phyloP scores from a whole-genome alignment of 2,797 vertebrate species.

The Neomorphus geoffroyi region DNA sequence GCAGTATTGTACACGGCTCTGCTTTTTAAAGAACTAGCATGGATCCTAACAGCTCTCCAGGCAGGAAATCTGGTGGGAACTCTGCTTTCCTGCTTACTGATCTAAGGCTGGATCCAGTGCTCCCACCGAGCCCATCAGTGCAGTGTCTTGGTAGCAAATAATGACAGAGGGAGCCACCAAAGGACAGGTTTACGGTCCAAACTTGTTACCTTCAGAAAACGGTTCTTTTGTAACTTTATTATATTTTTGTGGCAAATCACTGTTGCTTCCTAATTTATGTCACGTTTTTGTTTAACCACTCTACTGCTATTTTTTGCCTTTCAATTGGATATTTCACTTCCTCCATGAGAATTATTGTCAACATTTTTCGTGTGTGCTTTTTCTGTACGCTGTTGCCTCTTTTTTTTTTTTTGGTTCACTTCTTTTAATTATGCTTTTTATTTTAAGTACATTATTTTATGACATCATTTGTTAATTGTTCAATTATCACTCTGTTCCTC shows the following conservation, averaged over 20 bases:
- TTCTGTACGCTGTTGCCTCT: background rate
- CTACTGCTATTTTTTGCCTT: background rate
- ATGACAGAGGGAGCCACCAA: conserved; percentile 37
- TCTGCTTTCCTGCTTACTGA: conserved; percentile 56
- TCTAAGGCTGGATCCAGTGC: background rate
- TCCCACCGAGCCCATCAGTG: conserved; percentile 59
- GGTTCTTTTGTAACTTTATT: background rate
- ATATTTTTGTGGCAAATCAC: conserved; percentile 21
- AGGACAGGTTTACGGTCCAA: background rate
- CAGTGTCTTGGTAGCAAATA: conserved; percentile 28
- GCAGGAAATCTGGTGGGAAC: conserved; percentile 42
- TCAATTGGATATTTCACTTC: conserved; percentile 3
- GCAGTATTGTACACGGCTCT: conserved; percentile 47
- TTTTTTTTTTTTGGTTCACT: conserved; percentile 26
- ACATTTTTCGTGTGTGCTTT: background rate
- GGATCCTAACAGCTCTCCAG: conserved; percentile 56
- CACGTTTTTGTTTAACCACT: background rate
- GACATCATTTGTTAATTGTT: conserved; percentile 64
- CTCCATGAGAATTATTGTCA: background rate
- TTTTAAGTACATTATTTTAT: conserved; percentile 66
- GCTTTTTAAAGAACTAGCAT: conserved; percentile 56
- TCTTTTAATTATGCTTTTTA: conserved; percentile 67
- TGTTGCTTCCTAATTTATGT: background rate
- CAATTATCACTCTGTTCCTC: conserved; percentile 53
- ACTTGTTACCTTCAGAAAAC: conserved; percentile 24